phyloP scores from a whole-genome alignment of 92 coral and sea anemone species.

The Paragorgia papillata region DNA sequence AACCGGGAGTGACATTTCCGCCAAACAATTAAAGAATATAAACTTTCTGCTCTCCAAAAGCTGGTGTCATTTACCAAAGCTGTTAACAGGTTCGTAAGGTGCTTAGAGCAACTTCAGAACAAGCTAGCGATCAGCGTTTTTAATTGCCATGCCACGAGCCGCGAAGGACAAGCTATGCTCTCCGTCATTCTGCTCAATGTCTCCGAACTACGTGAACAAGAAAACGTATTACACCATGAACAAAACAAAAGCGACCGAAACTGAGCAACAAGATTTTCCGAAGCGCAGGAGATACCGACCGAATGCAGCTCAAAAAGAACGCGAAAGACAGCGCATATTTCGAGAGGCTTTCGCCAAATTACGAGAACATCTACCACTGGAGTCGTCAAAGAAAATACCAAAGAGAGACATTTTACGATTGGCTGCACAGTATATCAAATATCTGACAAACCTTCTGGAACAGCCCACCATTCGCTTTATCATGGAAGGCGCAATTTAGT shows the following conservation, averaged over 20 bases:
- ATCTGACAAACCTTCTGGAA: slow-evolving; percentile 25
- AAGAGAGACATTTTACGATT: slow-evolving; percentile 39
- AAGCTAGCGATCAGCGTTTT: background rate
- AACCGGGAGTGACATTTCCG: slow-evolving; percentile 43
- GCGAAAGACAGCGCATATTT: slow-evolving; percentile 41
- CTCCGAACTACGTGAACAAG: background rate
- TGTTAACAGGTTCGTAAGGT: slow-evolving; percentile 11
- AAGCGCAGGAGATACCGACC: slow-evolving; percentile 37
- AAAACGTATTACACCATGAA: background rate
- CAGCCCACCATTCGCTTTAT: slow-evolving; percentile 26
- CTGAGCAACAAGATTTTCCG: slow-evolving; percentile 24
- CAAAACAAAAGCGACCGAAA: background rate
- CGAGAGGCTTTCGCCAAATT: slow-evolving; percentile 33
- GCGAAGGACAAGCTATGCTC: slow-evolving; percentile 8
- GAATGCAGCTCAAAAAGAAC: slow-evolving; percentile 44
- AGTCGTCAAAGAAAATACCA: slow-evolving; percentile 43
- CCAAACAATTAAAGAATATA: slow-evolving; percentile 28
- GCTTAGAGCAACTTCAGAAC: background rate
- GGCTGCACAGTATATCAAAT: slow-evolving; percentile 38
- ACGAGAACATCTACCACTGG: slow-evolving; percentile 30
- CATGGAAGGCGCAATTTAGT: slow-evolving; percentile 27
- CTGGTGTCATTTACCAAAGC: slow-evolving; percentile 25
- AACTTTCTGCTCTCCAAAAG: slow-evolving; percentile 5
- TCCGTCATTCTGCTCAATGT: background rate
- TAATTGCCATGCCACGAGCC: slow-evolving; percentile 28